phyloP scores from a whole-genome alignment of 2,797 vertebrate species.

The Semaprochilodus insignis region DNA sequence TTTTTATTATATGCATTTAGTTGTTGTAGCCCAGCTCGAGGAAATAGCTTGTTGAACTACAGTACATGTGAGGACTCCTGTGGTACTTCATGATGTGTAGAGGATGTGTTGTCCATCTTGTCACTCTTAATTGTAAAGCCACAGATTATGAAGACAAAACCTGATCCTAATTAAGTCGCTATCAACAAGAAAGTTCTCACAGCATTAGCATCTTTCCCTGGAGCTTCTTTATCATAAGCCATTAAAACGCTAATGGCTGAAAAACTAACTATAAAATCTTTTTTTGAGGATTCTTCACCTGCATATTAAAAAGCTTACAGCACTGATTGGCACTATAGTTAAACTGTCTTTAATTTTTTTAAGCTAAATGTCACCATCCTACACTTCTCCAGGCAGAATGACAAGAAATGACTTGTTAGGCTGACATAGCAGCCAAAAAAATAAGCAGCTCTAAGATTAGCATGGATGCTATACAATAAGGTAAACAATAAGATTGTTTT shows the following conservation, averaged over 20 bases:
- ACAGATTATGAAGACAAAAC: background rate
- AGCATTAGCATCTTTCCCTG: background rate
- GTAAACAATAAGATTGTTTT: slow-evolving; percentile 39
- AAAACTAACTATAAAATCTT: too few species aligned
- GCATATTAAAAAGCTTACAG: background rate
- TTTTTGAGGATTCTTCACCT: background rate
- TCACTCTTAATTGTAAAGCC: background rate
- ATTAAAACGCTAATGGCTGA: background rate
- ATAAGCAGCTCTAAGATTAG: slow-evolving; percentile 52
- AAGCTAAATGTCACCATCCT: slow-evolving; percentile 13
- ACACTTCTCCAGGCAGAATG: slow-evolving; percentile 27
- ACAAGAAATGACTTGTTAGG: slow-evolving; percentile 35
- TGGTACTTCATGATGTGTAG: background rate
- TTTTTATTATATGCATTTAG: too few species aligned
- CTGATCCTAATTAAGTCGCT: background rate
- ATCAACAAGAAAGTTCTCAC: background rate
- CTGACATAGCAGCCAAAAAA: slow-evolving; percentile 38
- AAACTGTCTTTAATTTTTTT: background rate
- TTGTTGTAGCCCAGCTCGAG: too few species aligned
- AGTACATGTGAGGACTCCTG: background rate
- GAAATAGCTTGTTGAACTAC: background rate
- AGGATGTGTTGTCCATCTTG: background rate
- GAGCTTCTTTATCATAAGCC: background rate
- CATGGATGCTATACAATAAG: slow-evolving; percentile 49
- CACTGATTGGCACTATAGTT: background rate